Conservation (phyloP, 2,113 vertebrate species). For the Chaetops frenatus region DNA sequence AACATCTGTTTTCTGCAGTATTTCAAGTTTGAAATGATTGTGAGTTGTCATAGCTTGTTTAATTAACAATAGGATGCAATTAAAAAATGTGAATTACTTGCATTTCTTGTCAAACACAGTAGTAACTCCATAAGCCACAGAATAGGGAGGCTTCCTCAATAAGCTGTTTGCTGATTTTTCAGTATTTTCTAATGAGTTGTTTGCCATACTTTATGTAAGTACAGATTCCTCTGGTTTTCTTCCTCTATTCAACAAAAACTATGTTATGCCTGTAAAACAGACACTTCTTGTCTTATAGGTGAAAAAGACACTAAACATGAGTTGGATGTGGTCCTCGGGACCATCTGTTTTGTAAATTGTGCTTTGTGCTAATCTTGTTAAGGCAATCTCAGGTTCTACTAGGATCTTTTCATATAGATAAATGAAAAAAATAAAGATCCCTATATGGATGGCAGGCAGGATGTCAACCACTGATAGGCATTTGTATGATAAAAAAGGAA, state of each 20-base stretch:
- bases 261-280: neutral
- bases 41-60: neutral
- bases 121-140: neutral
- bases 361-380: neutral
- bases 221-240: neutral
- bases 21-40: constrained; percentile 10
- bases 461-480: neutral
- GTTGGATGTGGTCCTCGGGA: neutral
- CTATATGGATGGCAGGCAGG: neutral
- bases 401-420: neutral
- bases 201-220: neutral
- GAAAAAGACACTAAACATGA: neutral
- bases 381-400: neutral
- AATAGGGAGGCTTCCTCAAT: neutral
- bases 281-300: neutral
- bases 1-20: constrained; percentile 43
- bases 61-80: neutral
- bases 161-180: neutral
- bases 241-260: neutral
- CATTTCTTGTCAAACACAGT: neutral
- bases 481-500: neutral
- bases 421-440: neutral
- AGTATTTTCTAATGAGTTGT: neutral
- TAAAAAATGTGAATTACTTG: neutral
- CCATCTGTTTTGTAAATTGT: neutral